Base-by-base conservation (phyloP, 2,797 vertebrate genomes). In the Decapterus maruadsi region DNA sequence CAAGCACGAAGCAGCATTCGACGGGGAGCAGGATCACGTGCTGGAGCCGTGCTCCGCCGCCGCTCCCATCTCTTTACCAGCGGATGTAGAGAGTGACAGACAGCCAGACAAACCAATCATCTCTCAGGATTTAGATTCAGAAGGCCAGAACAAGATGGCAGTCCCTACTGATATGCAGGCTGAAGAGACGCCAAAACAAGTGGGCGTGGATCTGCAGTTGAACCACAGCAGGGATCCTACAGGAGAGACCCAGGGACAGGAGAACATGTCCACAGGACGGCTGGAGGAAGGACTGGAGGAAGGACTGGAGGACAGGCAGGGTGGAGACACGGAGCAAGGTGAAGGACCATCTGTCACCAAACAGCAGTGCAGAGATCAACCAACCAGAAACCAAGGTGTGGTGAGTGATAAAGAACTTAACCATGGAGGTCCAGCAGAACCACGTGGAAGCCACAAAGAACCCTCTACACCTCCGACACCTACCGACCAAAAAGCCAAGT, bases 281-380 rank as follows among this genome's bases (percentile, higher is more conserved):
- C 9, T 2, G 0, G 40, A 72, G 12, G 53, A 84, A 56, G 31
- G 13, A 31, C n/a, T n/a, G n/a, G n/a, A n/a, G n/a, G n/a, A n/a
- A n/a, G n/a, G 26, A 26, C 14, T 14, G 3, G 48, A 75, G 22
- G 67, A 59, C 7, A 20, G 4, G 2, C 29, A 58, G 9, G 54
- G 83, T 11, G 64, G 0, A 4, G 17, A 58, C 16, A 22, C 6
- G 8, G 60, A 57, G 3, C 34, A 71, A 36, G 38, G 0, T 29
- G 86, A 80, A 13, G 42, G 17, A 59, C 55, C 6, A 2, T 20
- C 34, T 20, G 0, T 48, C 22, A 12, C 40, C 36, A 26, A 71
- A 46, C 20, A 66, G 4, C 29, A 63, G 16, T 60, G 83, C 89
- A 0, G 19, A 79, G 70, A 72, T 68, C 48, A 91, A 87, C 53